Evolutionary conservation across 1,140 invertebrate genomes (phyloP).

Genomic region (Atta colombica): DNA sequence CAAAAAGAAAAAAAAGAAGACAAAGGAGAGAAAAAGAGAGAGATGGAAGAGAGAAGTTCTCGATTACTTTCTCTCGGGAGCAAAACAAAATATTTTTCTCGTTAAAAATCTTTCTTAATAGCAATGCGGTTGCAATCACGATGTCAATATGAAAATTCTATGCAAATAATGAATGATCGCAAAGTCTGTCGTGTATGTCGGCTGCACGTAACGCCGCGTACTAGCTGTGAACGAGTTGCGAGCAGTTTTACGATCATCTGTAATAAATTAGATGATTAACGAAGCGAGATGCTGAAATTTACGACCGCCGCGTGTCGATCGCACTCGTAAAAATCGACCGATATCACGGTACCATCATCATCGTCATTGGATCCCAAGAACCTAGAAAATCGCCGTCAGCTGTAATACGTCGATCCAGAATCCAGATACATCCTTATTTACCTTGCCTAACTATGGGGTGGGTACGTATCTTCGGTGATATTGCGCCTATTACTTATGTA

Average conservation of each 20-base stretch:
- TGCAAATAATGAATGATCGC: background rate
- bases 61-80: constrained; percentile 32
- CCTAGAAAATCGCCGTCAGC: background rate
- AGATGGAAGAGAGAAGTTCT: background rate
- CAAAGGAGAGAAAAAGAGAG: background rate
- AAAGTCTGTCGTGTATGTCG: background rate
- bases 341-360: constrained; percentile 10
- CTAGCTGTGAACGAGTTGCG: constrained; percentile 17
- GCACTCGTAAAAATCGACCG: constrained; percentile 30
- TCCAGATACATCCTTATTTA: constrained; percentile 21
- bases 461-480: constrained; percentile 13
- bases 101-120: constrained; percentile 6
- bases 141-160: constrained; percentile 14
- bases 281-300: constrained; percentile 42
- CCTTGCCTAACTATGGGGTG: constrained; percentile 1
- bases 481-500: background rate
- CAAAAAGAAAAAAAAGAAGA: background rate
- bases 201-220: background rate
- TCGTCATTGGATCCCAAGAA: background rate
- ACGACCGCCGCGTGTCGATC: background rate
- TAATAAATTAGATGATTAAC: constrained; percentile 56
- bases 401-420: background rate
- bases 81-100: constrained; percentile 1
- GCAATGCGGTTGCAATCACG: background rate
- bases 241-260: constrained; percentile 37